Evolutionary conservation across 2,797 vertebrate genomes (phyloP), one percentile per base, ranked within the genome.

Genomic region (Dendrocincla tyrannina): DNA sequence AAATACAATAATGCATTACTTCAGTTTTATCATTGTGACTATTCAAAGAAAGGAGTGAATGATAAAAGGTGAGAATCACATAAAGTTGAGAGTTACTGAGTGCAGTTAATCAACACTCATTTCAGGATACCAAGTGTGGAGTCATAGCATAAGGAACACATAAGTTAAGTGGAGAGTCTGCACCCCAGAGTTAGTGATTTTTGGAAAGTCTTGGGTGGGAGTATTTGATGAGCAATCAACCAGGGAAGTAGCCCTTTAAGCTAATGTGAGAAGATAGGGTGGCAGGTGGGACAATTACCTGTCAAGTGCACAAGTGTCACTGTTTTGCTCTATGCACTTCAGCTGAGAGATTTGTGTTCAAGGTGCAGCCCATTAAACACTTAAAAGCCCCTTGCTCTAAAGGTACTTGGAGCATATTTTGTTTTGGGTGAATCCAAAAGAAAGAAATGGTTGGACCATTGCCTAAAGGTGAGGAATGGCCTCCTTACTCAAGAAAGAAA

Each of bases 341-440:
- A 53, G 33, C 47, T 67, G 44, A n/a, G 60, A 56, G 27, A 30
- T 46, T 9, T 42, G 7, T 56, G 19, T 56, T 32, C 28, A 12
- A 77, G 50, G 25, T 46, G 27, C n/a, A 55, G 35, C 20, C 11
- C 17, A 7, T 25, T n/a, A 62, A 69, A 27, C 13, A n/a, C 24
- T 76, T 46, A 23, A 70, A 70, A 67, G 16, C 9, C 7, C 10
- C 4, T 18, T 35, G 37, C 1, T 20, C 4, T 16, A 35, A 8
- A 59, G 27, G 11, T 0, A 1, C 10, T 55, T 19, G 0, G 42
- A 73, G 10, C 4, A 12, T 8, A 1, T 5, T 16, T 25, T 42
- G 27, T 2, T 32, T 47, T 80, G 25, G 23, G 28, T 28, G 22
- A 9, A 50, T 50, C 37, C 24, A 13, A 47, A 76, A 67, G 55